phyloP scores from a whole-genome alignment of 2,888 invertebrate genomes.

The Drosophila barbarae region DNA sequence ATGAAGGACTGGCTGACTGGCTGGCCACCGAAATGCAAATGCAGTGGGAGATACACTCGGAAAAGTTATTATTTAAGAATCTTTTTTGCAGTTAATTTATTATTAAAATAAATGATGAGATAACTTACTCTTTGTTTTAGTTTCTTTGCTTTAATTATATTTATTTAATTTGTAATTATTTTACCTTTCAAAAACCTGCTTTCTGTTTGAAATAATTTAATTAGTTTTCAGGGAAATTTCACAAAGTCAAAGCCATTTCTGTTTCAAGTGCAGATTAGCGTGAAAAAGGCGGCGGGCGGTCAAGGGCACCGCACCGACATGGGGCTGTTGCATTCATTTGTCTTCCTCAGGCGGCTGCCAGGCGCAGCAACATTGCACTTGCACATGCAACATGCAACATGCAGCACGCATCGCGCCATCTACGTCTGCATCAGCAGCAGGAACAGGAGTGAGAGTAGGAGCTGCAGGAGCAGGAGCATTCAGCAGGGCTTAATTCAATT shows the following conservation, averaged over 20 bases:
- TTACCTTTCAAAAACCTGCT: background rate
- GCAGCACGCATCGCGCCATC: conserved; percentile 17
- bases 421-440: conserved; percentile 9
- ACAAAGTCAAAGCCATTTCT: background rate
- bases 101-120: background rate
- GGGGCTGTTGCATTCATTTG: conserved; percentile 61
- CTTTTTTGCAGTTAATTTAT: background rate
- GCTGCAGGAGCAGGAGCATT: conserved; percentile 11
- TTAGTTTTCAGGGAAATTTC: background rate
- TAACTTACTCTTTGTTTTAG: background rate
- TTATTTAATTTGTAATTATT: background rate
- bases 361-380: conserved; percentile 55
- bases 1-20: conserved; percentile 49
- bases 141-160: no score
- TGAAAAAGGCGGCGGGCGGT: conserved; percentile 26
- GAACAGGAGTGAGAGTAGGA: conserved; percentile 2
- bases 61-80: background rate
- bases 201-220: background rate
- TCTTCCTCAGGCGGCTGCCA: conserved; percentile 66
- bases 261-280: conserved; percentile 4
- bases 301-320: conserved; percentile 45
- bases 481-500: conserved; percentile 67
- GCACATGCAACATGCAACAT: conserved; percentile 37
- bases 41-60: background rate
- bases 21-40: conserved; percentile 58